phyloP scores from a whole-genome alignment of 2,797 vertebrate genomes.

The Acanthurus lineatus region DNA sequence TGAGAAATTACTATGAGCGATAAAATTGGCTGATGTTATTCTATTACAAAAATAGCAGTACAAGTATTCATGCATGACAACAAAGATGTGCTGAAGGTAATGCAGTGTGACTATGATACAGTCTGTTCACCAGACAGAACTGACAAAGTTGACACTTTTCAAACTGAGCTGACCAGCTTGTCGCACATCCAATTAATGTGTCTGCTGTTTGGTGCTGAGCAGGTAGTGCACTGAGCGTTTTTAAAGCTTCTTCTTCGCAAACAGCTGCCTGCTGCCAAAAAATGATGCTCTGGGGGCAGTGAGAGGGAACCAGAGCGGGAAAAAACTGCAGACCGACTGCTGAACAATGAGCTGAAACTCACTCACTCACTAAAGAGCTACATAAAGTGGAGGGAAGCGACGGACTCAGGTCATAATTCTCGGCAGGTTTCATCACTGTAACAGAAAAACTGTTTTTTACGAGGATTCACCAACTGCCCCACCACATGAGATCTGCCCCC shows the following conservation, averaged over 20 bases:
- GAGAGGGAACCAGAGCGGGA: not conserved
- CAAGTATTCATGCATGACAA: not conserved
- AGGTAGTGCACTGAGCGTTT: not conserved
- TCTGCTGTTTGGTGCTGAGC: not conserved
- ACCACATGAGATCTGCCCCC: no score
- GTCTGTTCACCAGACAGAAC: not conserved
- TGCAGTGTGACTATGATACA: not conserved
- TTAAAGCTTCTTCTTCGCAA: not conserved
- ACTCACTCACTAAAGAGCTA: no score
- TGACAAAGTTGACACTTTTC: not conserved
- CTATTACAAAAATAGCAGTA: not conserved
- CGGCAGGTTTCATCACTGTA: not conserved
- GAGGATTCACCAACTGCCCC: no score
- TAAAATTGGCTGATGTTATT: not conserved
- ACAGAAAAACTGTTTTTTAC: no score
- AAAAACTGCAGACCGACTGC: no score
- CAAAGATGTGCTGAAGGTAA: not conserved
- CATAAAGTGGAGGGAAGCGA: not conserved
- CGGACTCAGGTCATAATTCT: not conserved
- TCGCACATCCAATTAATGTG: not conserved
- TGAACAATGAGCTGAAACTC: not conserved
- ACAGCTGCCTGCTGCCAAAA: not conserved
- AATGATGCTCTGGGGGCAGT: not conserved
- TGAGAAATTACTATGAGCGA: not conserved
- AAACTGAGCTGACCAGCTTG: not conserved